Base-by-base conservation (phyloP, 2,113 vertebrate species). In the Thalassoma bifasciatum region DNA sequence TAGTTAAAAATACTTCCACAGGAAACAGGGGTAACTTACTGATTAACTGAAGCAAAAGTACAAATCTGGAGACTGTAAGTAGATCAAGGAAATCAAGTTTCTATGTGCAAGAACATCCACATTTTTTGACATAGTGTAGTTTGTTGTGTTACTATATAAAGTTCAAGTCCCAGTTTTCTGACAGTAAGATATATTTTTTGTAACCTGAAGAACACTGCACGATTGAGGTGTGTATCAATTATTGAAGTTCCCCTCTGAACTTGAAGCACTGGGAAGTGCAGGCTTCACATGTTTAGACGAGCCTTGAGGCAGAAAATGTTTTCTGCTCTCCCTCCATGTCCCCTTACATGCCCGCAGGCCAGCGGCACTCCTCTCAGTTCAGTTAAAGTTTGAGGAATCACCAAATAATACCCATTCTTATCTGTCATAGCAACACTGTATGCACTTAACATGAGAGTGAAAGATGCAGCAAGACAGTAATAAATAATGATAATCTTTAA, bases 211-310 rank as follows among this genome's bases (percentile, higher is more conserved):
- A 60, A 2, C 53, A 63, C 42, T 2, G 24, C 26, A 26, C 56
- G 11, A 1, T n/a, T 44, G 40, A 66, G 59, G 69, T 50, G 14
- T 11, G n/a, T 58, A 54, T 75, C 1, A 81, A 84, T 75, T 71
- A 42, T 69, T 60, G 63, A 75, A 40, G 63, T 34, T n/a, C 10
- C 12, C 37, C 26, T 58, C 5, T 2, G 5, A 38, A 59, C 30
- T 5, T 38, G 49, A 77, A 63, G 19, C 62, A 59, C 19, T 11
- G 51, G 8, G 34, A 56, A 56, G 14, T 21, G 23, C 17, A 5
- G 36, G 37, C 21, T n/a, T 79, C 37, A 64, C 72, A 42, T 21
- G 17, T 24, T 30, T 21, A 61, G 63, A 58, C 37, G 37, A 22
- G 58, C 40, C 46, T 42, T 1, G 50, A 81, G 61, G 44, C 56